Evolutionary conservation across 1,140 invertebrate species (phyloP), one percentile per base, ranked within the genome.

Genomic region (Hycleus phaleratus): DNA sequence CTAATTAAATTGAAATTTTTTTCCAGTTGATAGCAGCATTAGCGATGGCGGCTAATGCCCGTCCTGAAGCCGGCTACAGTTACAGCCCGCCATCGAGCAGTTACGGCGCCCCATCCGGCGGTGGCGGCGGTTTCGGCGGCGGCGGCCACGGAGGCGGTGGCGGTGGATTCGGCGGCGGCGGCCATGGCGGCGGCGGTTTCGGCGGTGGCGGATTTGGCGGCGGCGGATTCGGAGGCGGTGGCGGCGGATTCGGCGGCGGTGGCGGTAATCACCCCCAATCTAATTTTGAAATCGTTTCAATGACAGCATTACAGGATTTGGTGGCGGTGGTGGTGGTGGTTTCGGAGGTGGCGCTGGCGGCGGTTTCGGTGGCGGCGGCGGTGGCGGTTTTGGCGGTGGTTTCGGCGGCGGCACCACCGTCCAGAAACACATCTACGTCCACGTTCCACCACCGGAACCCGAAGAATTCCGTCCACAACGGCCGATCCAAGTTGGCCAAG

Each of bases 371-470:
- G 64, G 64, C 11, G 64, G 64, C 5, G 47, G 47, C 49, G 60
- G 64, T 10, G 60, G 60, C 38, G 62, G 62, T 44, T 62, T 62
- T 45, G 64, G 64, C 10, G 60, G 73, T 64, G 48, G 72, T 60
- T 74, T 73, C 68, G 78, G 79, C 38, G 80, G 80, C 49, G 78
- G 74, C 56, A 77, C 80, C 60, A 75, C 84, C 46, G 79, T 85
- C 59, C 88, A 91, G 72, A 91, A 91, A 72, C 88, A 91, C 71
- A 88, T 91, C 9, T 91, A 91, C 75, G 88, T 92, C 0, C 89
- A 92, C 68, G 88, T 92, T 11, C 88, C 89, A 39, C 82, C 71
- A 51, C 77, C 75, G 79, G 83, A 78, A 76, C 79, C 80, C 52
- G 77, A 81, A 63, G 81, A 84, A 67, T 77, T 83, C 55, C 77